phyloP scores from a whole-genome alignment of 2,888 invertebrate species.

The Metellina segmentata region DNA sequence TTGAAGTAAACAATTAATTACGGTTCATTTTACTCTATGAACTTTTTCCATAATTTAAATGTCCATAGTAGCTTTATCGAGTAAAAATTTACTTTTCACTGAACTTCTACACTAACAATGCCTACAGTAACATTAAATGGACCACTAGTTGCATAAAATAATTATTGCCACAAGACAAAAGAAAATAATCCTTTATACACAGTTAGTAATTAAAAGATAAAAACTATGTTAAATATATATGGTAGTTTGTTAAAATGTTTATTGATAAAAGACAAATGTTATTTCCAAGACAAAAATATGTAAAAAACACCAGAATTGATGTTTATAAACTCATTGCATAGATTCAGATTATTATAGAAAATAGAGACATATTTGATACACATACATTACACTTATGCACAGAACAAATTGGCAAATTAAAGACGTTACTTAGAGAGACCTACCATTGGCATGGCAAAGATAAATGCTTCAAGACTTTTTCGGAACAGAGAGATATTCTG shows the following conservation, averaged over 20 bases:
- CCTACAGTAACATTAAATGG: neutral
- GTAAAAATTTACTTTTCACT: too few species aligned
- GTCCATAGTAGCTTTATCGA: too few species aligned
- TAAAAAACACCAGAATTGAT: too few species aligned
- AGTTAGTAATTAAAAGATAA: neutral
- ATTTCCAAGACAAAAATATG: too few species aligned
- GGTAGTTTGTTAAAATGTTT: too few species aligned
- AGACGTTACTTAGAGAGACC: conserved; percentile 81
- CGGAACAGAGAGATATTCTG: conserved; percentile 90
- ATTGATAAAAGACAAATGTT: too few species aligned
- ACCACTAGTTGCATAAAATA: neutral
- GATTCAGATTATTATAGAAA: too few species aligned
- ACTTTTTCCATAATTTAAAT: too few species aligned
- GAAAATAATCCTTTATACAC: neutral
- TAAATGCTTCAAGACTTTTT: conserved; percentile 87
- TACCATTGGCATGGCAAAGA: conserved; percentile 93
- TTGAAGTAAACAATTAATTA: conserved; percentile 11
- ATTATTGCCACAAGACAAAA: neutral
- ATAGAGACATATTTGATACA: too few species aligned
- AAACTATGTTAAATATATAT: too few species aligned
- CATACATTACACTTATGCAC: neutral
- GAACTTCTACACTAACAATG: conserved; percentile 2
- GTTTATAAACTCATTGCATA: too few species aligned
- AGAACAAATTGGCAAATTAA: neutral
- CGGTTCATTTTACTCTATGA: too few species aligned